Percentiles rank a stretch among this genome's conserved stretches.
Evolutionary conservation across 2,797 vertebrate genomes (phyloP).

Genomic region (Lepilemur septentrionalis): DNA sequence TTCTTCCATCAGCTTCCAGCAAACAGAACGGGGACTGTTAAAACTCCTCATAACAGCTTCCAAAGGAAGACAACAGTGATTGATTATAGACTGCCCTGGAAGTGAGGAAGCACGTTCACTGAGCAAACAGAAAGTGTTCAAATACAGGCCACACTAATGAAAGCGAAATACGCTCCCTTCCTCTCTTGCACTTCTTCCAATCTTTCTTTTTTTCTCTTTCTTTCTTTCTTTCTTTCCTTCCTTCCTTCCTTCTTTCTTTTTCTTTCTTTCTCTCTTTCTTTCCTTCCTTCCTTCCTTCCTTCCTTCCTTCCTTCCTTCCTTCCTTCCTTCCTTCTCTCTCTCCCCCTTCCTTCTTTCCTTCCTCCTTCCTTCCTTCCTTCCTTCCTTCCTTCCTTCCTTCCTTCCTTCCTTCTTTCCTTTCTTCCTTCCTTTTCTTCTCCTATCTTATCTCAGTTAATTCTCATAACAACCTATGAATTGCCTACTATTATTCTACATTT

Average conservation of each 20-base stretch:
- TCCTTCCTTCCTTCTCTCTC: fast-evolving
- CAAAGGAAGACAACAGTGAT: slow-evolving; percentile 60
- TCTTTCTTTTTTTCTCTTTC: fast-evolving
- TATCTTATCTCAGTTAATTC: neutral
- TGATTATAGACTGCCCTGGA: slow-evolving; percentile 38
- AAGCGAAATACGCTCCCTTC: no score
- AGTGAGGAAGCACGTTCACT: neutral
- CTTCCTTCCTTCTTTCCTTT: fast-evolving
- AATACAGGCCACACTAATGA: neutral
- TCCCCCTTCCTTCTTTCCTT: neutral
- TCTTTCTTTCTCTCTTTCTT: no score
- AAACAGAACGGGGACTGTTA: neutral
- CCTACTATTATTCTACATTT: neutral
- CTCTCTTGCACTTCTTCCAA: fast-evolving
- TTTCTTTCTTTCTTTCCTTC: fast-evolving
- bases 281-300: fast-evolving
- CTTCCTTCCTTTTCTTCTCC: neutral
- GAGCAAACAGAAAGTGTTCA: neutral
- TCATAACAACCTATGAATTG: neutral
- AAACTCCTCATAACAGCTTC: slow-evolving; percentile 67
- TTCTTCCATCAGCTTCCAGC: slow-evolving; percentile 64
- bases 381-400: fast-evolving
- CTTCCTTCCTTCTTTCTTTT: fast-evolving
- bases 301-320: fast-evolving
- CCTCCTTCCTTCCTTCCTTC: fast-evolving